A percentile compares a stretch with the other conserved stretches of the same genome.
These are phyloP conservation scores for Dolichomitus sp. DNA, from an alignment of 2,888 invertebrate species.

Conservation along the genomic window DNA sequence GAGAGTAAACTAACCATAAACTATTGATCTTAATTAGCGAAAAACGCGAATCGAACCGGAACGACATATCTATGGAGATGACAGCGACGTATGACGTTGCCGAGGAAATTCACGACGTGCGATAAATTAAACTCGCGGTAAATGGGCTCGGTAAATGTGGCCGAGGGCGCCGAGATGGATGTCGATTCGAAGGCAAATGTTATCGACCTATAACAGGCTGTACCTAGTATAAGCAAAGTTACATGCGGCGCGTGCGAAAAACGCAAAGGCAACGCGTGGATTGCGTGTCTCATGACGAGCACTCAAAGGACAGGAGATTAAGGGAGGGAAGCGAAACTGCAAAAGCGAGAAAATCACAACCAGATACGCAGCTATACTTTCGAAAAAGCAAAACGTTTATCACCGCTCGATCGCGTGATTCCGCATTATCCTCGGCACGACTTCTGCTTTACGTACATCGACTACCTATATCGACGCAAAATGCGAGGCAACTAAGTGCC, in stretches of 20 bases:
- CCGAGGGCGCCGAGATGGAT: slow-evolving; percentile 50
- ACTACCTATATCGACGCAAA: slow-evolving; percentile 2
- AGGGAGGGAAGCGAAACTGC: slow-evolving; percentile 9
- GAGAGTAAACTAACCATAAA: slow-evolving; percentile 63
- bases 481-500: slow-evolving; percentile 6
- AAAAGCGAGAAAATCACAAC: slow-evolving; percentile 44
- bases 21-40: slow-evolving; percentile 70
- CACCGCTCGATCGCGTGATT: slow-evolving; percentile 71
- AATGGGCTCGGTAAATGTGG: slow-evolving; percentile 37
- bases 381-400: slow-evolving; percentile 67
- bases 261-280: slow-evolving; percentile 54
- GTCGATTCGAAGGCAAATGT: slow-evolving; percentile 60
- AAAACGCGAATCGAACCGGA: slow-evolving; percentile 55
- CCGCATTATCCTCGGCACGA: slow-evolving; percentile 60
- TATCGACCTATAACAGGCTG: slow-evolving; percentile 50
- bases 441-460: slow-evolving; percentile 45
- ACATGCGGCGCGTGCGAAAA: slow-evolving; percentile 60
- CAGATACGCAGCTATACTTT: slow-evolving; percentile 31
- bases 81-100: slow-evolving; percentile 55
- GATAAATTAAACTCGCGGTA: slow-evolving; percentile 64
- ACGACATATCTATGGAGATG: slow-evolving; percentile 50
- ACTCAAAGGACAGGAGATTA: slow-evolving; percentile 48
- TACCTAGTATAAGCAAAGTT: slow-evolving; percentile 41
- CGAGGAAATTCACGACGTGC: slow-evolving; percentile 48
- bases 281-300: slow-evolving; percentile 71